Conservation (phyloP, 2,113 vertebrate species). For the Meriones unguiculatus region DNA sequence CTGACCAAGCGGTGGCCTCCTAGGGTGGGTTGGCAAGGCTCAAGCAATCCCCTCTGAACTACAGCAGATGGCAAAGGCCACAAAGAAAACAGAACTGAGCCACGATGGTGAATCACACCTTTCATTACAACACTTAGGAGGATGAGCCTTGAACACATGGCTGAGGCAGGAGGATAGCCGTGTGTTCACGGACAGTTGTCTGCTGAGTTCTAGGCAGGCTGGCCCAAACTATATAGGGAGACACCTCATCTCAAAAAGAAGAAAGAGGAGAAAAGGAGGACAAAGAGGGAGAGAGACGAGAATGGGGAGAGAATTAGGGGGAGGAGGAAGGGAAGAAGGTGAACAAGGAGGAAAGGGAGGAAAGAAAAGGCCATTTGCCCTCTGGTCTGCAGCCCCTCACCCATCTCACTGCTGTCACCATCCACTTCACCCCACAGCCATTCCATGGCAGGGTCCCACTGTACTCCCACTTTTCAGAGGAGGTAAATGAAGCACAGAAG, state of each 20-base stretch:
- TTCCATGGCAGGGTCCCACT: rapidly evolving
- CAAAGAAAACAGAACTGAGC: neutral
- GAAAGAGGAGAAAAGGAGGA: neutral
- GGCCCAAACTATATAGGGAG: neutral
- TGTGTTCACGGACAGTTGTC: too few species aligned
- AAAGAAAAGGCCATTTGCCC: too few species aligned
- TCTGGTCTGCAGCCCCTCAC: neutral
- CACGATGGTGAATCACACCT: neutral
- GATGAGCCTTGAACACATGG: neutral
- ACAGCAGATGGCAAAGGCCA: rapidly evolving
- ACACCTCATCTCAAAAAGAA: neutral
- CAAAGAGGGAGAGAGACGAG: too few species aligned
- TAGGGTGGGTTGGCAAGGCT: neutral
- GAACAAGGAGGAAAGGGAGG: neutral
- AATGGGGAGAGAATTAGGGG: too few species aligned
- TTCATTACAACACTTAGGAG: neutral
- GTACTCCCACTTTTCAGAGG: neutral
- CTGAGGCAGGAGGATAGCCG: neutral
- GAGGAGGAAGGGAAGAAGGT: neutral
- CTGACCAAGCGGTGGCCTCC: rapidly evolving
- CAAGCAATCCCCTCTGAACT: rapidly evolving
- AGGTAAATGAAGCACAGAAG: neutral
- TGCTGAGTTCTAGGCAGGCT: neutral
- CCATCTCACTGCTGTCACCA: neutral
- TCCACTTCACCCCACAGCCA: rapidly evolving